A percentile compares a stretch with the other conserved stretches of the same genome.
Conservation (phyloP, 2,113 vertebrate species). For the Suricata suricatta region DNA sequence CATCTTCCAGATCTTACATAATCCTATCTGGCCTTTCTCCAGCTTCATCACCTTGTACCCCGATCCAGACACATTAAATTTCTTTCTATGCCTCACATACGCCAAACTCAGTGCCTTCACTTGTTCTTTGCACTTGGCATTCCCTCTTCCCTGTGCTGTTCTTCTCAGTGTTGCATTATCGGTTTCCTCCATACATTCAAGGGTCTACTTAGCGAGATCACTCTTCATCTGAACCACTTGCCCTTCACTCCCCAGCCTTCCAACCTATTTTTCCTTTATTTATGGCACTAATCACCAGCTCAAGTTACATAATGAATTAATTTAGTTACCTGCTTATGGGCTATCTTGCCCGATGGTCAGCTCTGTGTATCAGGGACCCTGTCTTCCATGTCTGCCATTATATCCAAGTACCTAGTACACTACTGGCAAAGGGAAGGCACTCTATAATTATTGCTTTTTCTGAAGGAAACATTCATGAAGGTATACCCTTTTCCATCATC, state of each 20-base stretch:
- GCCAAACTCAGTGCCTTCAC: accelerated
- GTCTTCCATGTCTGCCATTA: not conserved
- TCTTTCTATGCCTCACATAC: not conserved
- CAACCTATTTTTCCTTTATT: not conserved
- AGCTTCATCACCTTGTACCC: not conserved
- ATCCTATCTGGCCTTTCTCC: not conserved
- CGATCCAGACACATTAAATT: accelerated
- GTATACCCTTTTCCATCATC: not conserved
- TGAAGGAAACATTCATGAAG: not conserved
- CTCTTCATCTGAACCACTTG: not conserved
- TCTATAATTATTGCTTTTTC: not conserved
- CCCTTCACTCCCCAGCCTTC: not conserved
- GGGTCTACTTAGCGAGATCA: not conserved
- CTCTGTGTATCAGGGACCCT: not conserved
- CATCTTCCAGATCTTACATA: accelerated
- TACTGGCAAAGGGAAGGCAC: not conserved
- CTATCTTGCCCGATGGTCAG: not conserved
- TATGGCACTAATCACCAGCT: not conserved
- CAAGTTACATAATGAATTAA: not conserved
- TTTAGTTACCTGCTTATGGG: too few species aligned
- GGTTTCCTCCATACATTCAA: not conserved
- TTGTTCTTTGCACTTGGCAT: accelerated
- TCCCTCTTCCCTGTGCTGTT: accelerated
- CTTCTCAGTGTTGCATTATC: accelerated
- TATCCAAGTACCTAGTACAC: not conserved